Percentiles rank a stretch among this genome's conserved stretches.
These are phyloP conservation scores for Stenodema calcarata DNA, from an alignment of 2,888 invertebrate species.

Conservation along the genomic window DNA sequence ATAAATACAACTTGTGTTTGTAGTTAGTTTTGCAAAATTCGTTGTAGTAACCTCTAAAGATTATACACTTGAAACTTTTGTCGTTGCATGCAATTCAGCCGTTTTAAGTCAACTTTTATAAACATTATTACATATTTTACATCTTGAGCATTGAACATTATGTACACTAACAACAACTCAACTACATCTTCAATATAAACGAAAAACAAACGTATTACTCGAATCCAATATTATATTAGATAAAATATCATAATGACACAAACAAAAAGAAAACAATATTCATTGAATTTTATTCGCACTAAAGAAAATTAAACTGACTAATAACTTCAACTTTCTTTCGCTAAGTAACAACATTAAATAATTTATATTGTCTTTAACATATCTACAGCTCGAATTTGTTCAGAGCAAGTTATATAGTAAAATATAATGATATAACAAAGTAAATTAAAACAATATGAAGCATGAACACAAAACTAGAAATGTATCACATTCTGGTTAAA, in stretches of 20 bases:
- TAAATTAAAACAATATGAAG: constrained; percentile 56
- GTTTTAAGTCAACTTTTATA: constrained; percentile 37
- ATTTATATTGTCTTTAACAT: constrained; percentile 56
- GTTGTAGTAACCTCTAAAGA: constrained; percentile 13
- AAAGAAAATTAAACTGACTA: constrained; percentile 46
- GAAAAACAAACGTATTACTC: constrained; percentile 37
- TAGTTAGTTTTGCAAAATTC: constrained; percentile 7
- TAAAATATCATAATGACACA: constrained; percentile 32
- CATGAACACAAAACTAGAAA: constrained; percentile 57
- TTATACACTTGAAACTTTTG: background rate
- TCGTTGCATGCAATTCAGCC: constrained; percentile 32
- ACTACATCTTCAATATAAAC: constrained; percentile 40
- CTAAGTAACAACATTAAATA: constrained; percentile 54
- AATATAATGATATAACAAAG: constrained; percentile 56
- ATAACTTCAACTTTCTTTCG: constrained; percentile 44
- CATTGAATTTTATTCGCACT: constrained; percentile 39
- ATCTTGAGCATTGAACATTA: constrained; percentile 48
- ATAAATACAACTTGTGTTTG: constrained; percentile 21
- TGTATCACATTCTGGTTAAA: constrained; percentile 58
- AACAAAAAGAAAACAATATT: constrained; percentile 32
- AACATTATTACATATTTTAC: constrained; percentile 47
- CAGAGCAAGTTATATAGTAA: constrained; percentile 52
- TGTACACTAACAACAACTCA: constrained; percentile 47
- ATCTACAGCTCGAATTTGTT: constrained; percentile 54
- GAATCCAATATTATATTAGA: constrained; percentile 29